phyloP scores from a whole-genome alignment of 2,888 invertebrate genomes.

The Lumbricus terrestris region DNA sequence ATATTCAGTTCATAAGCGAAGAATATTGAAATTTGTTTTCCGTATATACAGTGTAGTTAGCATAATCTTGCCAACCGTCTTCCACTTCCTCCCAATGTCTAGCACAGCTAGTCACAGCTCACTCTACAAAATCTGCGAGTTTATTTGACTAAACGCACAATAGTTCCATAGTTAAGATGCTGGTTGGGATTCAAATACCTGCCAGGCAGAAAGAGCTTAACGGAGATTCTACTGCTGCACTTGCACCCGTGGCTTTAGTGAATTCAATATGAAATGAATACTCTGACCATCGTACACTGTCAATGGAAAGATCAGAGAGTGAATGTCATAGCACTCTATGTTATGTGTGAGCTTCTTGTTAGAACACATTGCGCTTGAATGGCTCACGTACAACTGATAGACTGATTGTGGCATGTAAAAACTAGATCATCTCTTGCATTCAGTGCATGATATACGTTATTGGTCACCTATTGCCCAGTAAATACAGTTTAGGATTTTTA shows the following conservation, averaged over 20 bases:
- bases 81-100: background rate
- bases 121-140: background rate
- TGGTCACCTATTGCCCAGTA: no score
- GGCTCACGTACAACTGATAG: no score
- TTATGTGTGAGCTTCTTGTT: no score
- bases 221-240: background rate
- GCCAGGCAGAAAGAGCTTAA: background rate
- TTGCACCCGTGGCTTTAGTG: background rate
- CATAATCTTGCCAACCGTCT: background rate
- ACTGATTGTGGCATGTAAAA: no score
- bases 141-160: background rate
- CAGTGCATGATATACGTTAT: no score
- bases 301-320: no score
- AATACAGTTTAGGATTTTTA: no score
- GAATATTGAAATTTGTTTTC: background rate
- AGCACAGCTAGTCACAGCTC: background rate
- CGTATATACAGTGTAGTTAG: background rate
- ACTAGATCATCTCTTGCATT: no score
- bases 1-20: background rate
- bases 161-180: background rate
- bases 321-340: no score
- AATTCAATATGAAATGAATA: background rate
- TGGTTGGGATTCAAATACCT: background rate
- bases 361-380: no score
- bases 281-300: no score